These are phyloP conservation scores for Corythornis cristatus DNA, from an alignment of 2,113 vertebrate species.

Conservation along the genomic window DNA sequence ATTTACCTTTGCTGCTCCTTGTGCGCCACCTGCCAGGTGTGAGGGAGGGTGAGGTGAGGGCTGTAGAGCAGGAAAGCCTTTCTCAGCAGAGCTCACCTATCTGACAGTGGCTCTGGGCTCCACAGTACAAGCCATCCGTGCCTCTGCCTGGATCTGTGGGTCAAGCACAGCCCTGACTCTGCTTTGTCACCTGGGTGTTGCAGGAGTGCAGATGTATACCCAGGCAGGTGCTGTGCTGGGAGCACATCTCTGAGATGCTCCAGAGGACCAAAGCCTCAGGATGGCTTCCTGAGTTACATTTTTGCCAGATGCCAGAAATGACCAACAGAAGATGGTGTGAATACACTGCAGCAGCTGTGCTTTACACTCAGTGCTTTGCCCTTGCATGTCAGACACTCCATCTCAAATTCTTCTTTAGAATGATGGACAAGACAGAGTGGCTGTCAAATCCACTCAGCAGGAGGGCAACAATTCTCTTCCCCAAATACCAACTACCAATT, in stretches of 20 bases:
- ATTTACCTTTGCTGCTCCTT: background rate
- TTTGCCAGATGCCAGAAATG: background rate
- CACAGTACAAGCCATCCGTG: background rate
- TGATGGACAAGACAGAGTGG: background rate
- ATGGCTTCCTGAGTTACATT: fast-evolving
- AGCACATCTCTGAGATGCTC: too few species aligned
- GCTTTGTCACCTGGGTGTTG: background rate
- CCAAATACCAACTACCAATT: background rate
- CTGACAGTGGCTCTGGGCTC: background rate
- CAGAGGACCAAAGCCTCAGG: background rate
- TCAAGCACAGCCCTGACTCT: background rate
- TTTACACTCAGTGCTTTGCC: background rate
- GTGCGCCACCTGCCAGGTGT: background rate
- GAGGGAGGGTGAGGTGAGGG: background rate
- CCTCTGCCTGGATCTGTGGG: background rate
- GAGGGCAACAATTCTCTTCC: background rate
- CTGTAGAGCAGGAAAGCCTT: background rate
- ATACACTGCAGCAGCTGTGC: background rate
- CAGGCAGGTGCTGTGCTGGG: background rate
- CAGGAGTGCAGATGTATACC: fast-evolving
- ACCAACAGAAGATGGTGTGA: background rate
- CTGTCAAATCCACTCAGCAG: background rate
- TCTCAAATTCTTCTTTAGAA: background rate
- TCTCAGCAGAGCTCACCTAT: background rate
- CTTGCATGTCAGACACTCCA: background rate